These are phyloP conservation scores for Lithobates pipiens DNA, from an alignment of 2,797 vertebrate genomes.

Conservation along the genomic window DNA sequence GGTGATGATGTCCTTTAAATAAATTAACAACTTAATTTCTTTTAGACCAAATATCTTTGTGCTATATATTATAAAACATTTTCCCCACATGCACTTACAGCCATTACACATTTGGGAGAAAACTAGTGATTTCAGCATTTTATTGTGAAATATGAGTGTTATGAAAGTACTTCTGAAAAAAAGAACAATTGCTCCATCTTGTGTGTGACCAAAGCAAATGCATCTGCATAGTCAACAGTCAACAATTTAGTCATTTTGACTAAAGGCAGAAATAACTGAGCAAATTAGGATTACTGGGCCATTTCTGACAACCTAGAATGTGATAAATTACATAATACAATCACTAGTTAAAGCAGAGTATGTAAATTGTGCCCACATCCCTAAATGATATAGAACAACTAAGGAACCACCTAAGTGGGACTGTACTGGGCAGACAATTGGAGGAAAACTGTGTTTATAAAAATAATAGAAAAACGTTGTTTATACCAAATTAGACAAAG, in stretches of 20 bases:
- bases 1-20: too few relatives aligned
- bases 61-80: not conserved
- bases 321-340: too few relatives aligned
- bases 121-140: not conserved
- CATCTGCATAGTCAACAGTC: not conserved
- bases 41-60: not conserved
- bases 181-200: conserved; percentile 35
- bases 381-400: too few relatives aligned
- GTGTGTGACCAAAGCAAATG: conserved; percentile 1
- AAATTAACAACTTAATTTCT: not conserved
- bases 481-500: too few relatives aligned
- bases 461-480: too few relatives aligned
- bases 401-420: too few relatives aligned
- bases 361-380: too few relatives aligned
- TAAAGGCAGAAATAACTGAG: not conserved
- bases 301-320: not conserved
- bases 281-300: not conserved
- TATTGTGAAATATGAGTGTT: not conserved
- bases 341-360: too few relatives aligned
- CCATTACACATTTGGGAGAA: not conserved
- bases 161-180: not conserved
- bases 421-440: too few relatives aligned
- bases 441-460: too few relatives aligned
- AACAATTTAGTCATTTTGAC: not conserved
- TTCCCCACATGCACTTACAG: not conserved